phyloP scores from a whole-genome alignment of 2,888 invertebrate genomes.

The Gerris lacustris region DNA sequence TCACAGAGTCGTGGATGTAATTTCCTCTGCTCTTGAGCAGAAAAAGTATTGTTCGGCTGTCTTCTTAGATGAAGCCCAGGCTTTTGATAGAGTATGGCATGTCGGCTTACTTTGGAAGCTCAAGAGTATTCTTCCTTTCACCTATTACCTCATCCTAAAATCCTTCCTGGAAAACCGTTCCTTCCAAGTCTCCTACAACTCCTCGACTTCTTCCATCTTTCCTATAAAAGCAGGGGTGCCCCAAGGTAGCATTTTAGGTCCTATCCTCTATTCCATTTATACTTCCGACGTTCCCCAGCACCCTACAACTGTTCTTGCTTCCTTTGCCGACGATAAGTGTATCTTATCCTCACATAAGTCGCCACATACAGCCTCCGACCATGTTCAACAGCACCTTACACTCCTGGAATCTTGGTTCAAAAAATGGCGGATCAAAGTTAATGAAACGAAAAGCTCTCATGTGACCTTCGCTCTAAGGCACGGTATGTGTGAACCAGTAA shows the following conservation, averaged over 20 bases:
- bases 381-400: neutral
- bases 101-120: constrained; percentile 15
- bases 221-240: constrained; percentile 16
- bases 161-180: constrained; percentile 14
- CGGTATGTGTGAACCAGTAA: neutral
- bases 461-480: neutral
- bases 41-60: constrained; percentile 19
- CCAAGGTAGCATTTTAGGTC: constrained; percentile 19
- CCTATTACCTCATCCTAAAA: constrained; percentile 15
- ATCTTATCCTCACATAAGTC: neutral
- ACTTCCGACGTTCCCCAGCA: constrained; percentile 13
- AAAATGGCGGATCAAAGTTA: neutral
- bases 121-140: constrained; percentile 14
- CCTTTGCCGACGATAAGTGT: too few relatives aligned
- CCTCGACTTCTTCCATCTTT: neutral
- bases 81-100: constrained; percentile 24
- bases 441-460: neutral
- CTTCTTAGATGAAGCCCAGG: constrained; percentile 24
- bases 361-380: neutral
- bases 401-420: neutral
- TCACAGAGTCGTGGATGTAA: constrained; percentile 21
- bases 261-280: constrained; percentile 15
- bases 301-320: neutral
- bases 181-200: constrained; percentile 9
- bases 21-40: constrained; percentile 16